Evolutionary conservation across 35 echinoderm and acorn worm species (phyloP).

Genomic region (Strongylocentrotus purpuratus): DNA sequence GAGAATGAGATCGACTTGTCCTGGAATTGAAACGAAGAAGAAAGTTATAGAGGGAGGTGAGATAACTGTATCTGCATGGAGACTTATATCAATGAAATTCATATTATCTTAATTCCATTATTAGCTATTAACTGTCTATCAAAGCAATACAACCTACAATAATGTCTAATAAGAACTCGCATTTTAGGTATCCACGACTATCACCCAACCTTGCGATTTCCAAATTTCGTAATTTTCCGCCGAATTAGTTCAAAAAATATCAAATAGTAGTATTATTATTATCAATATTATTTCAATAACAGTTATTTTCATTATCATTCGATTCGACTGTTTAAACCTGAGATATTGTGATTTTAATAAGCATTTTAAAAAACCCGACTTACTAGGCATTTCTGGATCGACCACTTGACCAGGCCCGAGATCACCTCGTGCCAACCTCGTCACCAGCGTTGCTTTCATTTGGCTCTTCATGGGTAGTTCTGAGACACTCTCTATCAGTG

Average conservation of each 20-base stretch:
- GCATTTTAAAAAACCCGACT: background rate
- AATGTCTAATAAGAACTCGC: too few species aligned
- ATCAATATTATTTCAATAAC: too few species aligned
- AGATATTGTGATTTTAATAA: background rate
- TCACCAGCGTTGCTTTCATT: conserved; percentile 69
- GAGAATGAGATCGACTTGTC: conserved; percentile 57
- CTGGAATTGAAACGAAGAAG: background rate
- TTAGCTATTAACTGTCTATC: too few species aligned
- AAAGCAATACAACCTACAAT: too few species aligned
- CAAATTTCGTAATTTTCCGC: background rate
- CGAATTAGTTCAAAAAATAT: background rate
- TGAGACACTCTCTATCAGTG: background rate
- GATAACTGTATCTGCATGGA: too few species aligned
- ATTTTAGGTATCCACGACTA: background rate
- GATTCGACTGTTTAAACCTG: background rate
- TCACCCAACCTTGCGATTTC: background rate
- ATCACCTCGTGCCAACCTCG: conserved; percentile 67
- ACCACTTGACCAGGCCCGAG: conserved; percentile 72
- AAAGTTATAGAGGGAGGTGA: background rate
- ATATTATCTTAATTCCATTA: too few species aligned
- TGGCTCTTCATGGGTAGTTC: conserved; percentile 53
- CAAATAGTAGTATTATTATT: too few species aligned
- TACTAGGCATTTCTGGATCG: conserved; percentile 76
- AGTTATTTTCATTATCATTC: too few species aligned
- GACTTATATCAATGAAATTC: too few species aligned